Base-by-base conservation (phyloP, 2,888 invertebrate species). In the Saturnia japonica region DNA sequence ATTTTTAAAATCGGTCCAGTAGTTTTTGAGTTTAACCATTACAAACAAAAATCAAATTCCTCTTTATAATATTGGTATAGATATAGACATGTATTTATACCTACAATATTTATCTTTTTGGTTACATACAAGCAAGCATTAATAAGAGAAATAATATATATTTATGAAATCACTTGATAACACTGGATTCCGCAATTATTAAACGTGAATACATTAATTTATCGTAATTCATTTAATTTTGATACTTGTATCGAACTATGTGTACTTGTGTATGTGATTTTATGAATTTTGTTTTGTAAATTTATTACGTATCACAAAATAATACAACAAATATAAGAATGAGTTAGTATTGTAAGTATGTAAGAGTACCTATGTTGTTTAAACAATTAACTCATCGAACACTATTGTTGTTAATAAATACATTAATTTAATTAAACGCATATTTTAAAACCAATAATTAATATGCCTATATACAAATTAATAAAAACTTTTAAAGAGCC, bases 401-500 rank as follows among this genome's bases (percentile, higher is more conserved):
- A 9, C 8, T 51, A n/a, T 51, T 51, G 19, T 51, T 51, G 19
- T 9, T 1, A 51, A 51, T 51, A n/a, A n/a, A 9, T 19, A 51
- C 6, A 51, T 51, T n/a, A 47, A 14, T 47, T 47, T 12, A 0
- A 16, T 1, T 51, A 6, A 22, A 51, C n/a, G n/a, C 9, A 51
- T 3, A 19, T 8, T 51, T 51, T 51, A n/a, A n/a, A n/a, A n/a
- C n/a, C n/a, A n/a, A n/a, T n/a, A n/a, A n/a, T n/a, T n/a, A n/a
- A n/a, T n/a, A n/a, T n/a, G n/a, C n/a, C n/a, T n/a, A n/a, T 54
- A 11, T 22, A 60, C 28, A 14, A 22, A 28, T 60, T 28, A 14
- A 60, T 60, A 60, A 60, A 60, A 3, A 28, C 57, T 40, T 51
- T 70, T 51, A 47, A 42, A 43, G 47, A 72, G 42, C 51, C 22